Conservation (phyloP, 2,797 vertebrate species). For the Bovichtus variegatus region DNA sequence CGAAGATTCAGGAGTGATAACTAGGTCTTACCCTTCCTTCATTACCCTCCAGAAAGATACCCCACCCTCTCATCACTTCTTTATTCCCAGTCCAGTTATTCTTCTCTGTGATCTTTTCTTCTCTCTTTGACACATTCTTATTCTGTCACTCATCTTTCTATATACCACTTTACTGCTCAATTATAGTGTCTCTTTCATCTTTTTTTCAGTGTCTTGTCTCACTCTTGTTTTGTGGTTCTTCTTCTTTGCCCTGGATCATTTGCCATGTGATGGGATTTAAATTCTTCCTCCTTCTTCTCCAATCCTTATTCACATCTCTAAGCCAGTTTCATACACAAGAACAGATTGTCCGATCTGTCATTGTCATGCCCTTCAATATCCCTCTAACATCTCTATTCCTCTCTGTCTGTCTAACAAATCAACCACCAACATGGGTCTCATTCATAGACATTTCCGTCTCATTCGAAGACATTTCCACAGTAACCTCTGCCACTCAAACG, state of each 20-base stretch:
- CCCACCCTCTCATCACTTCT: slow-evolving; percentile 54
- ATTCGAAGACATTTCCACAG: slow-evolving; percentile 60
- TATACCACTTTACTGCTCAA: slow-evolving; percentile 37
- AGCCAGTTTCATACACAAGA: slow-evolving; percentile 33
- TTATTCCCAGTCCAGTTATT: slow-evolving; percentile 40
- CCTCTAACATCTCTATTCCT: slow-evolving; percentile 48
- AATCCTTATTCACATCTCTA: slow-evolving; percentile 32
- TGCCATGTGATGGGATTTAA: slow-evolving; percentile 28
- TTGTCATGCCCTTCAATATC: slow-evolving; percentile 52
- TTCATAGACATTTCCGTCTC: slow-evolving; percentile 33
- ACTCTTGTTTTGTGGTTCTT: slow-evolving; percentile 3
- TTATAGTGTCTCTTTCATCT: slow-evolving; percentile 29
- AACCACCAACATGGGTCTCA: slow-evolving; percentile 49
- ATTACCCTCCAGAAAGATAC: slow-evolving; percentile 62
- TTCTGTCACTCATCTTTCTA: slow-evolving; percentile 51
- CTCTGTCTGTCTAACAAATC: slow-evolving; percentile 65
- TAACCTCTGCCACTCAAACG: slow-evolving; percentile 72
- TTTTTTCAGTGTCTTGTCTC: slow-evolving; percentile 10
- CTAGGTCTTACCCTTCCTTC: slow-evolving; percentile 66
- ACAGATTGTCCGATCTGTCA: slow-evolving; percentile 40
- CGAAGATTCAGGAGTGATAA: slow-evolving; percentile 69
- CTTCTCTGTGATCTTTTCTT: slow-evolving; percentile 55
- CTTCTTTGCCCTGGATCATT: slow-evolving; percentile 18
- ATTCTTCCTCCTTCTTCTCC: slow-evolving; percentile 23
- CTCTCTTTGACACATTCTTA: slow-evolving; percentile 49